Base-by-base conservation (phyloP, 2,797 vertebrate genomes). In the Periophthalmus magnuspinnatus region DNA sequence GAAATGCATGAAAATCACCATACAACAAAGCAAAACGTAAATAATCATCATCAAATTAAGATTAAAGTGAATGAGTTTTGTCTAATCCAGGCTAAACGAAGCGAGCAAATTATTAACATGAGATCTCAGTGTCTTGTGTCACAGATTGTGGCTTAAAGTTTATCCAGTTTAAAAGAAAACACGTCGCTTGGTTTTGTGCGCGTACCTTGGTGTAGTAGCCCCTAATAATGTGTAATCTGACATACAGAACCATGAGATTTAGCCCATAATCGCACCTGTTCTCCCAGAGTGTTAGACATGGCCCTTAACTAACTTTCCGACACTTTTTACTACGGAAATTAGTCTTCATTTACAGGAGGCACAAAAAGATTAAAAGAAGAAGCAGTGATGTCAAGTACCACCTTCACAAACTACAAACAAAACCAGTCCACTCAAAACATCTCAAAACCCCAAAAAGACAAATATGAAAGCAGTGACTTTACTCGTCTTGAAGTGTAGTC, bases 261-360 rank as follows among this genome's bases (percentile, higher is more conserved):
- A 69, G 62, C 68, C 73, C 56, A 58, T 33, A 32, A 48, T 69
- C 17, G 34, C 47, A 22, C 4, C 36, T 14, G 47, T 68, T 67
- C 57, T 67, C 28, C 61, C 17, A 14, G 56, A 32, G 47, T 56
- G 11, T 41, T 41, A 36, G 33, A 6, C 24, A 32, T 6, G 2
- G 55, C 5, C 24, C 5, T 57, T 16, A 57, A 57, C 24, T 17
- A 54, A 54, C 8, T 54, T 21, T 21, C 9, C 54, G 8, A 54
- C 50, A 17, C 24, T 22, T 11, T 21, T 54, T 22, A 7, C 45
- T 14, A 47, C 2, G 2, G 52, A 54, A 22, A 21, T 54, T 54
- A 10, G 1, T 11, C 10, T 22, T 22, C 52, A 55, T 55, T 22
- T 55, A 24, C 52, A 55, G 9, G 21, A 22, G 21, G 2, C 52